These are phyloP conservation scores for Panopea generosa DNA, from an alignment of 2,888 invertebrate genomes.

Conservation along the genomic window DNA sequence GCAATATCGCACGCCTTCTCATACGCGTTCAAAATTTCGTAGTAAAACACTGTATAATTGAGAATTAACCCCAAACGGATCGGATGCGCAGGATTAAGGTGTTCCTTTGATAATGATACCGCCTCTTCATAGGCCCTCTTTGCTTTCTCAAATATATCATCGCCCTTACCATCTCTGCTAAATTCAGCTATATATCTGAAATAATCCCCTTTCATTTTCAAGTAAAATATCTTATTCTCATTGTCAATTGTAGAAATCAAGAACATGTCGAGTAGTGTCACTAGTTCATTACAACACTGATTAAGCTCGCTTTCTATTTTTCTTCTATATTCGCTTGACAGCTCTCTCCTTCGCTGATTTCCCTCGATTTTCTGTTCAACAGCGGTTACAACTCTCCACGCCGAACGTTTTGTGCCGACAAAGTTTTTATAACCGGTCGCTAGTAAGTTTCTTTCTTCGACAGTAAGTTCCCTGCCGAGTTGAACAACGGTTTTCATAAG, in stretches of 20 bases:
- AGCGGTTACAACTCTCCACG: constrained; percentile 47
- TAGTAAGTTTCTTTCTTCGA: constrained; percentile 44
- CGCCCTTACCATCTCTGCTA: constrained; percentile 14
- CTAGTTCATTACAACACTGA: constrained; percentile 35
- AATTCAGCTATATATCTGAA: constrained; percentile 50
- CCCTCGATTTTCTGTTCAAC: constrained; percentile 45
- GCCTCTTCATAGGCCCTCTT: constrained; percentile 33
- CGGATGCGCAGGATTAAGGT: constrained; percentile 41
- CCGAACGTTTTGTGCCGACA: constrained; percentile 36
- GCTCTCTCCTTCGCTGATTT: constrained; percentile 30
- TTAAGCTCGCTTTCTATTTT: constrained; percentile 47
- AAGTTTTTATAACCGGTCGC: constrained; percentile 44
- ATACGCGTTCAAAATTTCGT: constrained; percentile 43
- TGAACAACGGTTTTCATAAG: constrained; percentile 30
- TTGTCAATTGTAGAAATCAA: constrained; percentile 35
- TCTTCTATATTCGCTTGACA: constrained; percentile 40
- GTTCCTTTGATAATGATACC: constrained; percentile 29
- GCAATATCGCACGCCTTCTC: constrained; percentile 36
- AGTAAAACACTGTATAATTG: constrained; percentile 48
- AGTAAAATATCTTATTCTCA: constrained; percentile 53
- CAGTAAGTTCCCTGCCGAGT: constrained; percentile 22
- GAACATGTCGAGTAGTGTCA: constrained; percentile 36
- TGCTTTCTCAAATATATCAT: constrained; percentile 29
- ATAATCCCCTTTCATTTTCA: constrained; percentile 56
- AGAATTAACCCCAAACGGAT: constrained; percentile 39